Conservation (phyloP, 2,113 vertebrate genomes). For the Burhinus oedicnemus region DNA sequence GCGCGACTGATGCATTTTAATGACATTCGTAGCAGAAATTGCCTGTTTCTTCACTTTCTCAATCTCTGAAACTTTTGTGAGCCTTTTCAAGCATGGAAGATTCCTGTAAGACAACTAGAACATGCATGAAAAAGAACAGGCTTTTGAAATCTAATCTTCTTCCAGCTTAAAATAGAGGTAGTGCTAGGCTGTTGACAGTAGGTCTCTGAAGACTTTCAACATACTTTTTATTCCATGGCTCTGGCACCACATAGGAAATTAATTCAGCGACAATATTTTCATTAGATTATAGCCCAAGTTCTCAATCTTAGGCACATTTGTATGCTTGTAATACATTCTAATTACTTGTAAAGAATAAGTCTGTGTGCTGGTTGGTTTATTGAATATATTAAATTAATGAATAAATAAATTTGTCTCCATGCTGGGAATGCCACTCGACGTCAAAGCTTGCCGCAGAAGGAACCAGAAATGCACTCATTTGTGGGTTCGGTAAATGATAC, state of each 20-base stretch:
- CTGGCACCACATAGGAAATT: constrained; percentile 85
- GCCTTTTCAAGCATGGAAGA: neutral
- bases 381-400: constrained; percentile 71
- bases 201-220: constrained; percentile 80
- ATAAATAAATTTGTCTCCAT: constrained; percentile 68
- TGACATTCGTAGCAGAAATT: neutral
- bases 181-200: constrained; percentile 65
- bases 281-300: constrained; percentile 83
- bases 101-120: constrained; percentile 63
- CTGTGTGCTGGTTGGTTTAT: constrained; percentile 72
- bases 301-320: constrained; percentile 79
- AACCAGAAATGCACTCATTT: neutral
- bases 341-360: constrained; percentile 73
- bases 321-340: constrained; percentile 78
- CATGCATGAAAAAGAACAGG: constrained; percentile 69
- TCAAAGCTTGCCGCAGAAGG: constrained; percentile 5
- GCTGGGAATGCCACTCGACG: constrained; percentile 1
- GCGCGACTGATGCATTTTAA: neutral
- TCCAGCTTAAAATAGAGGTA: constrained; percentile 57
- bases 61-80: neutral
- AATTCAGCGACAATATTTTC: constrained; percentile 89
- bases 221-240: constrained; percentile 79
- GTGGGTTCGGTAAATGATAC: neutral
- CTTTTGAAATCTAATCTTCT: constrained; percentile 77
- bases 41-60: neutral